These are phyloP conservation scores for Rousettus leschenaultii DNA, from an alignment of 2,113 vertebrate species.

Conservation along the genomic window DNA sequence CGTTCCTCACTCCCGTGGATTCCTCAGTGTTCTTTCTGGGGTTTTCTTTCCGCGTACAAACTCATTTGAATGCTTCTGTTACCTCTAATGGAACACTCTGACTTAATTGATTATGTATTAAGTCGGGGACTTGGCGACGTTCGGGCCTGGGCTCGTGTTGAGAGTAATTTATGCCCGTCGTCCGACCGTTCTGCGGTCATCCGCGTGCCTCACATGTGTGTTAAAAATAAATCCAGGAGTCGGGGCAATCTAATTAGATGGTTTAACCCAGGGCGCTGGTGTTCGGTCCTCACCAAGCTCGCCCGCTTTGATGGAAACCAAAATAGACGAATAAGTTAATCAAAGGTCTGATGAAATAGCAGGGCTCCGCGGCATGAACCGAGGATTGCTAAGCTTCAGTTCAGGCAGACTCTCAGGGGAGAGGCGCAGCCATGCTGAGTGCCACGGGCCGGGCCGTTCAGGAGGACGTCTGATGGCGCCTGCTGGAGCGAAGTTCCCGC, in stretches of 20 bases:
- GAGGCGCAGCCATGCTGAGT: background rate
- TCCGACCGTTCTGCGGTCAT: background rate
- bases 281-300: slow-evolving; percentile 19
- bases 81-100: slow-evolving; percentile 17
- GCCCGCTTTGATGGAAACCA: slow-evolving; percentile 58
- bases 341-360: slow-evolving; percentile 63
- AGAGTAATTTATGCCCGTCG: slow-evolving; percentile 67
- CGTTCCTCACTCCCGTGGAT: background rate
- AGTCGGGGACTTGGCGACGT: background rate
- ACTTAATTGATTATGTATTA: slow-evolving; percentile 63
- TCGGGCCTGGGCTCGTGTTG: slow-evolving; percentile 18
- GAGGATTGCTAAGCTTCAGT: background rate
- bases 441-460: background rate
- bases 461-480: background rate
- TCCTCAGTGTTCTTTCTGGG: background rate
- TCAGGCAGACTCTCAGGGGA: background rate
- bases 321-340: slow-evolving; percentile 70
- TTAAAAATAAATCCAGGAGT: slow-evolving; percentile 54
- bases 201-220: background rate
- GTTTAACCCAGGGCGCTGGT: slow-evolving; percentile 10
- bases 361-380: background rate
- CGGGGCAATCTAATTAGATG: slow-evolving; percentile 49
- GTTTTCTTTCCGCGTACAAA: background rate
- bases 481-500: background rate
- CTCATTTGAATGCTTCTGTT: background rate